A percentile compares a stretch with the other conserved stretches of the same genome.
Conservation (phyloP, 2,113 vertebrate genomes). For the Columba livia region DNA sequence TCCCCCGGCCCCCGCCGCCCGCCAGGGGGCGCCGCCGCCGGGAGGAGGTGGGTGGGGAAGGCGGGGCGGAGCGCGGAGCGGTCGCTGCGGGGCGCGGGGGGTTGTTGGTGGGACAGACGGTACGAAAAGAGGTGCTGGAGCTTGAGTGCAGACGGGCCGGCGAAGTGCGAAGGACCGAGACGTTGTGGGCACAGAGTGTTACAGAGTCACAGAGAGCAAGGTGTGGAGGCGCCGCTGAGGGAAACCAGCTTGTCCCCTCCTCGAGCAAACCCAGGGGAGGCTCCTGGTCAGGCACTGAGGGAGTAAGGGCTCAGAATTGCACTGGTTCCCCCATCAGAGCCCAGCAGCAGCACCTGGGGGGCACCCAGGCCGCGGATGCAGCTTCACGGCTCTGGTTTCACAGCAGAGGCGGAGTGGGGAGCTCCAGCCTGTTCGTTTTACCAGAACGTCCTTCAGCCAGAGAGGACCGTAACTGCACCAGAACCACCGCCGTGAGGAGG, state of each 20-base stretch:
- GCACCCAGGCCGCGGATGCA: rapidly evolving
- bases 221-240: rapidly evolving
- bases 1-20: no score
- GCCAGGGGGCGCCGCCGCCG: no score
- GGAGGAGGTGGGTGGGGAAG: no score
- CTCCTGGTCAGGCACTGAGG: neutral
- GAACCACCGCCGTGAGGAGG: neutral
- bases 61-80: rapidly evolving
- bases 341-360: neutral
- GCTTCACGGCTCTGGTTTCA: neutral
- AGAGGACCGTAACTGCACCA: neutral
- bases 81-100: no score
- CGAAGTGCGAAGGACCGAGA: neutral
- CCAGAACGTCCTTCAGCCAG: neutral
- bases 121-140: rapidly evolving
- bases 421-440: rapidly evolving
- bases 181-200: rapidly evolving
- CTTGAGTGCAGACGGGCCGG: no score
- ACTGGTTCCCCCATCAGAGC: rapidly evolving
- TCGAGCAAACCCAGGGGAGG: neutral
- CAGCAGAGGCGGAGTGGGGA: no score
- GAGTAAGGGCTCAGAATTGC: rapidly evolving
- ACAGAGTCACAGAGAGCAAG: rapidly evolving
- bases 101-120: rapidly evolving
- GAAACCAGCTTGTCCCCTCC: rapidly evolving